Evolutionary conservation across 1,140 invertebrate genomes (phyloP).

Genomic region (Drosophila bipectinata): DNA sequence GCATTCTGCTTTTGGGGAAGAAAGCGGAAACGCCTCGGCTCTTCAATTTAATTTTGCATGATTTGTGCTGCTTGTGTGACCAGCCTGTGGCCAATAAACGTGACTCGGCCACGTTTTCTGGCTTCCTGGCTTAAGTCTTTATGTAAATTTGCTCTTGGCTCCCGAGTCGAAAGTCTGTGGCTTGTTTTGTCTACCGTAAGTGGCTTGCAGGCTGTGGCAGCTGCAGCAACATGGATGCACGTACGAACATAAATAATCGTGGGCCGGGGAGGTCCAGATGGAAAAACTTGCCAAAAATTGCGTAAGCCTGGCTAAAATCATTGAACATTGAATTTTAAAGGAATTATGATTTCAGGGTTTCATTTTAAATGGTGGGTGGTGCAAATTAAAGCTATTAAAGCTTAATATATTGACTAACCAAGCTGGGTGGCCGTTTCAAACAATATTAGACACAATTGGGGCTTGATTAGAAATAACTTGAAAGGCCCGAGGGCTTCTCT

Average conservation of each 20-base stretch:
- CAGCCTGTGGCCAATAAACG: conserved; percentile 71
- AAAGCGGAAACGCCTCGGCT: not conserved
- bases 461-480: conserved; percentile 73
- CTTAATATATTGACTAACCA: conserved; percentile 20
- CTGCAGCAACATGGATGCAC: conserved; percentile 54
- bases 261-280: conserved; percentile 25
- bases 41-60: conserved; percentile 60
- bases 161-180: conserved; percentile 1
- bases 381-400: not conserved
- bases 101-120: conserved; percentile 68
- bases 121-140: conserved; percentile 56
- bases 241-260: conserved; percentile 47
- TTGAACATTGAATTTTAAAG: conserved; percentile 32
- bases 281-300: conserved; percentile 24
- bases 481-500: conserved; percentile 1
- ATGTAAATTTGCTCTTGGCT: conserved; percentile 59
- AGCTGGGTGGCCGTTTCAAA: conserved; percentile 3
- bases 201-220: conserved; percentile 52
- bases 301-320: conserved; percentile 16
- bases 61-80: conserved; percentile 46
- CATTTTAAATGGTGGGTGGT: not conserved
- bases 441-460: conserved; percentile 54
- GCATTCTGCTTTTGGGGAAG: not conserved
- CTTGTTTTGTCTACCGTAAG: conserved; percentile 44
- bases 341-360: not conserved